Evolutionary conservation across 2,113 vertebrate species (phyloP).

Genomic region (Corythoichthys haematopterus): DNA sequence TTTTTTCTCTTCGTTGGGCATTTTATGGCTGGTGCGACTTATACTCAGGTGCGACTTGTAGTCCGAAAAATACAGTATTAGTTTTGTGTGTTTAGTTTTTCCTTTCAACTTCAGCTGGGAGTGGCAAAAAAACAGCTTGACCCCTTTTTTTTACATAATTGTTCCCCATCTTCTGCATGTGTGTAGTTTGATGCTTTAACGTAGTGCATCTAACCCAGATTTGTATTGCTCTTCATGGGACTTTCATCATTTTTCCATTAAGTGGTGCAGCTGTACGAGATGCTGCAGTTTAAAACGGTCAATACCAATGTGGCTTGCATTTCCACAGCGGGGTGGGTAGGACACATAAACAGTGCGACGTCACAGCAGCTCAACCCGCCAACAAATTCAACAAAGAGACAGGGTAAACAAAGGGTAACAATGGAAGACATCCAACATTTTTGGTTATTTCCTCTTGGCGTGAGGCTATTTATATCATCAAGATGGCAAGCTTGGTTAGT

Average conservation of each 20-base stretch:
- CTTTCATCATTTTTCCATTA: not conserved
- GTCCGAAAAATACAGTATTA: too few relatives aligned
- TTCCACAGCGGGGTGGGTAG: not conserved
- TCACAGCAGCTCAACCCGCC: not conserved
- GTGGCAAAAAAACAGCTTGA: not conserved
- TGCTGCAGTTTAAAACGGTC: not conserved
- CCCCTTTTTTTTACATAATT: not conserved
- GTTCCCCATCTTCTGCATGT: not conserved
- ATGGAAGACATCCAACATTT: constrained; percentile 4
- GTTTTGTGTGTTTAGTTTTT: not conserved
- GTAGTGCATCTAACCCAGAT: not conserved
- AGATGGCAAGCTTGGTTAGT: not conserved
- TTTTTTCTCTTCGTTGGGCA: too few relatives aligned
- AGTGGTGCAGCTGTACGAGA: not conserved
- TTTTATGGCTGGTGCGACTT: too few relatives aligned
- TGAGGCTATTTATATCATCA: not conserved
- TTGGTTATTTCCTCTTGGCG: constrained; percentile 3
- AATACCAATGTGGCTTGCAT: not conserved
- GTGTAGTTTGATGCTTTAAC: not conserved
- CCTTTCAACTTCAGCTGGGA: not conserved
- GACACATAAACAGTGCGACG: not conserved
- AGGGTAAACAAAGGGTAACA: not conserved
- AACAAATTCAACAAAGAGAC: not conserved
- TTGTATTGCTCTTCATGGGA: not conserved
- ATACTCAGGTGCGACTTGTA: too few relatives aligned